Conservation (phyloP, 2,113 vertebrate species). For the Syrmaticus mikado region DNA sequence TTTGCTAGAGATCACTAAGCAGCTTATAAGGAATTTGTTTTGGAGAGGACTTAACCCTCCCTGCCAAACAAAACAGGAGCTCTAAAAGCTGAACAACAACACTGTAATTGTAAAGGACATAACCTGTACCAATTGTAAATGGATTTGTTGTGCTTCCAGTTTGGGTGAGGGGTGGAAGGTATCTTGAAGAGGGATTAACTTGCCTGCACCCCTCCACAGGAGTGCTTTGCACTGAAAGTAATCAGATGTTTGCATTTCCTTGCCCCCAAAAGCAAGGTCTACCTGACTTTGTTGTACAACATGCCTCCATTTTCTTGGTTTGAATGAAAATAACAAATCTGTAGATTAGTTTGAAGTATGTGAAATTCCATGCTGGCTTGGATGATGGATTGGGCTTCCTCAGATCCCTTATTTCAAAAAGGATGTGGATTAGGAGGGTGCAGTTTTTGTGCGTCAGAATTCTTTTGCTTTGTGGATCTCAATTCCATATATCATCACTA, state of each 20-base stretch:
- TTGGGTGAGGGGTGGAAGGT: background rate
- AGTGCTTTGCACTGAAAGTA: background rate
- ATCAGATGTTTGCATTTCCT: background rate
- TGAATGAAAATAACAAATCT: background rate
- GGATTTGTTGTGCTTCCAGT: background rate
- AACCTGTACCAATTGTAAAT: background rate
- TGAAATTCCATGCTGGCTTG: background rate
- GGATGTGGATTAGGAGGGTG: background rate
- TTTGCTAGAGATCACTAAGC: background rate
- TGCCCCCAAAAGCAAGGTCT: background rate
- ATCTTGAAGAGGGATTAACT: background rate
- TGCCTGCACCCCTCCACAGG: background rate
- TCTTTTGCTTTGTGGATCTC: background rate
- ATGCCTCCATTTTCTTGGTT: background rate
- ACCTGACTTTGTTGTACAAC: background rate
- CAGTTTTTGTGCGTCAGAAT: rapidly evolving
- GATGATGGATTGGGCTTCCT: background rate
- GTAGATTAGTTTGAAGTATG: background rate
- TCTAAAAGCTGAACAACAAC: background rate
- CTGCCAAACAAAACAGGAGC: background rate
- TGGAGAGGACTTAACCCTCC: background rate
- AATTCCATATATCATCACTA: background rate
- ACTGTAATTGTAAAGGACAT: background rate
- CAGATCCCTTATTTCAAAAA: background rate
- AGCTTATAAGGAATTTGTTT: background rate